Evolutionary conservation across 2,113 vertebrate species (phyloP), one percentile per base, ranked within the genome.

Genomic region (Paracyprichromis sp.): DNA sequence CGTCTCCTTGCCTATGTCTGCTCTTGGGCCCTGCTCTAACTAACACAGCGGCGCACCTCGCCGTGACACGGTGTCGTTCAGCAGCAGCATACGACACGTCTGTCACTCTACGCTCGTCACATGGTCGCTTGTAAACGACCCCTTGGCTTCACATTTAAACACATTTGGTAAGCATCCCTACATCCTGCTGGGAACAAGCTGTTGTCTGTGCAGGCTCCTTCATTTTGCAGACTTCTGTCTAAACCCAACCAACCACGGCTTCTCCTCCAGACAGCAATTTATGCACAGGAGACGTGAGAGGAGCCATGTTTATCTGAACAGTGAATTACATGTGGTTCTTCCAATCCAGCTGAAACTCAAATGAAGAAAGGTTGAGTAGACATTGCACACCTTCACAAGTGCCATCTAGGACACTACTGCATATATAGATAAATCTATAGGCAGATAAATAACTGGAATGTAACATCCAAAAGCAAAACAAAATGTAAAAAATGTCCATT

Each of bases 341-440:
- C 31, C 17, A 36, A n/a, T 66, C 10, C 31, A 36, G 34, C 61
- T 66, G 17, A 66, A 66, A 61, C 31, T 38, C 17, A 38, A 12
- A 38, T 38, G 61, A 36, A 66, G 31, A 66, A 66, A 1, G 31
- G 61, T 8, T 66, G 31, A 38, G 4, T 7, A 66, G 31, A 66
- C 61, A 38, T 36, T 19, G 17, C 31, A 66, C 61, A 66, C 17
- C 6, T 66, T 66, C 31, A 36, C 17, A 36, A n/a, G 61, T 2
- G 17, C 31, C 31, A 12, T 38, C 31, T n/a, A 66, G 31, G 31
- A 66, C 34, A 38, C 34, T 38, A 66, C 61, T 66, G 7, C 61
- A 13, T 0, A 0, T 19, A 63, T 11, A 63, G 4, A 26, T 26
- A 4, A 6, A 13, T 38, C 10, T n/a, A 38, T 66, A 1, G 1